A percentile compares a stretch with the other conserved stretches of the same genome.
Conservation (phyloP, 2,888 invertebrate genomes). For the Acleris sparsana region DNA sequence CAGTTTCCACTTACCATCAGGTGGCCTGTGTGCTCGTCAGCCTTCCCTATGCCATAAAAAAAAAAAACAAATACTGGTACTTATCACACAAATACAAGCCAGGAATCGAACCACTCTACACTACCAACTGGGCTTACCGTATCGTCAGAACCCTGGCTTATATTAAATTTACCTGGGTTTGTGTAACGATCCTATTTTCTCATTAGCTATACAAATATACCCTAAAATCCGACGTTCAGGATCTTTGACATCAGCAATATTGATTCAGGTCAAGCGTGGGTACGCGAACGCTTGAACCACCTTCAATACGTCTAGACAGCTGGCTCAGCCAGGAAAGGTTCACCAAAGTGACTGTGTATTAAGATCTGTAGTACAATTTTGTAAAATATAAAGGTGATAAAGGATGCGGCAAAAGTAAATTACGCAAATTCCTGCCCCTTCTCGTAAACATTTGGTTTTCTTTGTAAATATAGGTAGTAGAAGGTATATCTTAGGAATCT, state of each 20-base stretch:
- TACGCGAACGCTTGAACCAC: too few relatives aligned
- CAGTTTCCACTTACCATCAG: too few relatives aligned
- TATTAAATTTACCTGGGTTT: constrained; percentile 1
- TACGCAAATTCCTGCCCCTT: not conserved
- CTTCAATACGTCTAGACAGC: constrained; percentile 28
- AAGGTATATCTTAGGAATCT: not conserved
- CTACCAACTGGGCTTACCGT: too few relatives aligned
- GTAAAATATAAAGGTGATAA: constrained; percentile 2
- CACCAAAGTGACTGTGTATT: not conserved
- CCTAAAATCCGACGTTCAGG: constrained; percentile 7
- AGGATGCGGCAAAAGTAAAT: not conserved
- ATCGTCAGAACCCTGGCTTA: not conserved
- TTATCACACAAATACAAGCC: too few relatives aligned
- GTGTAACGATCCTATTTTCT: constrained; percentile 12
- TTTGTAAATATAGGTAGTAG: not conserved
- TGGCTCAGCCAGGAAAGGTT: not conserved
- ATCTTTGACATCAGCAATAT: constrained; percentile 23
- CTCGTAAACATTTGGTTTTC: not conserved
- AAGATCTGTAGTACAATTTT: constrained; percentile 12
- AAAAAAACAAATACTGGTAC: too few relatives aligned
- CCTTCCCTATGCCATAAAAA: too few relatives aligned
- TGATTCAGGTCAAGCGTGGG: constrained; percentile 23
- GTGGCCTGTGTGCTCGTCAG: too few relatives aligned
- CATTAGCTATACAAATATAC: constrained; percentile 24
- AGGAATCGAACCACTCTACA: too few relatives aligned